A percentile compares a stretch with the other conserved stretches of the same genome.
phyloP scores from a whole-genome alignment of 1,140 invertebrate species.

The Brachionus manjavacas region DNA sequence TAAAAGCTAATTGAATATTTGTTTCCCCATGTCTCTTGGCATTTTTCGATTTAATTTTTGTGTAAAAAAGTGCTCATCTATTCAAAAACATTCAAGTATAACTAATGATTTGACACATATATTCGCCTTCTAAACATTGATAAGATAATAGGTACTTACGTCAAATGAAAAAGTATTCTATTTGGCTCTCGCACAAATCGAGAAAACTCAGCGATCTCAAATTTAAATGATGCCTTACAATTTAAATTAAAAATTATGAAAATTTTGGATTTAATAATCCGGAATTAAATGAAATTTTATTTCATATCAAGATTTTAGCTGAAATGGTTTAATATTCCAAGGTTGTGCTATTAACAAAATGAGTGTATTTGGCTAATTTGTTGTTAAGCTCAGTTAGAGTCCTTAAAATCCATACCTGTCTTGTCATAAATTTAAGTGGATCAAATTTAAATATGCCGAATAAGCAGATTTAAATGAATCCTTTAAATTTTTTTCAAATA shows the following conservation, averaged over 20 bases:
- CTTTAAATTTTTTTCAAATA: neutral
- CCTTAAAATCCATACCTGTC: neutral
- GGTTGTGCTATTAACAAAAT: neutral
- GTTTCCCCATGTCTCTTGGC: neutral
- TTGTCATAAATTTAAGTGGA: neutral
- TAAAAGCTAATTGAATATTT: neutral
- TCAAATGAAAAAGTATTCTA: neutral
- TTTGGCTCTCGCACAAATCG: neutral
- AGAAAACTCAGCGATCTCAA: neutral
- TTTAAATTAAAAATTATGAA: neutral
- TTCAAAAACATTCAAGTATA: constrained; percentile 6
- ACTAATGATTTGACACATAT: neutral
- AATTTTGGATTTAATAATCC: neutral
- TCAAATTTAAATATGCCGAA: constrained; percentile 4
- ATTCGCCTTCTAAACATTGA: neutral
- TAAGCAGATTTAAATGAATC: neutral
- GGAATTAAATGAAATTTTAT: neutral
- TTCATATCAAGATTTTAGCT: neutral
- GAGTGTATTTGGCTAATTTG: neutral
- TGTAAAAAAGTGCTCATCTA: neutral
- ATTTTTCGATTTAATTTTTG: neutral
- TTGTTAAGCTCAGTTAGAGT: neutral
- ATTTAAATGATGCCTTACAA: neutral
- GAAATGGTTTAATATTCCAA: neutral
- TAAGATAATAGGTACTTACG: neutral